Base-by-base conservation (phyloP, 2,888 invertebrate species). In the Phaonia tiefii region DNA sequence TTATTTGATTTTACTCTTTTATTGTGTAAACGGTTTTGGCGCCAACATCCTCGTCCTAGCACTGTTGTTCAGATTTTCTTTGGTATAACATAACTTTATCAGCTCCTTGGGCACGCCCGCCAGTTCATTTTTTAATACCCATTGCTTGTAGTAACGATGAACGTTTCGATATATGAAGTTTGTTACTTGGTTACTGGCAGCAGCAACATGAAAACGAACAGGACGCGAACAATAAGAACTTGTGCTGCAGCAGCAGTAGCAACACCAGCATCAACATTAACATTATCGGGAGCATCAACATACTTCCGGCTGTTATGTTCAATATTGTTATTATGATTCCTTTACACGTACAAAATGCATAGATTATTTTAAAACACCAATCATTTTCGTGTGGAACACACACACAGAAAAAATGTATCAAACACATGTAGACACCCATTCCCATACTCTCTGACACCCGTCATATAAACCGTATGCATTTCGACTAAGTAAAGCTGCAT, bases 321-420 rank as follows among this genome's bases (percentile, higher is more conserved):
- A 20, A 54, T 54, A 54, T 60, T n/a, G n/a, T n/a, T 73, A 54
- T 63, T 54, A 15, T 13, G 31, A 63, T 63, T 42, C n/a, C 31
- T 51, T 63, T 63, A 20, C 75, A 75, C 75, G 60, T 69, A 70
- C 31, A 70, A 44, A 75, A 63, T 42, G 70, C 44, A 70, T 65
- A 54, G 51, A 75, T 75, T 75, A 63, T 75, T 69, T 63, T 75
- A 66, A 22, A 26, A 51, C 63, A 42, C 73, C 73, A 73, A 73
- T 71, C 73, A 65, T 26, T 73, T 73, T 54, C 51, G 63, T 49
- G 60, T 39, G 49, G 37, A 63, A 39, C 39, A 51, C n/a, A n/a
- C n/a, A n/a, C n/a, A n/a, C n/a, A n/a, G n/a, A n/a, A n/a, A n/a
- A n/a, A n/a, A n/a, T n/a, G n/a, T n/a, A n/a, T n/a, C n/a, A n/a